phyloP scores from a whole-genome alignment of 2,888 invertebrate species.

The Netelia melanura region DNA sequence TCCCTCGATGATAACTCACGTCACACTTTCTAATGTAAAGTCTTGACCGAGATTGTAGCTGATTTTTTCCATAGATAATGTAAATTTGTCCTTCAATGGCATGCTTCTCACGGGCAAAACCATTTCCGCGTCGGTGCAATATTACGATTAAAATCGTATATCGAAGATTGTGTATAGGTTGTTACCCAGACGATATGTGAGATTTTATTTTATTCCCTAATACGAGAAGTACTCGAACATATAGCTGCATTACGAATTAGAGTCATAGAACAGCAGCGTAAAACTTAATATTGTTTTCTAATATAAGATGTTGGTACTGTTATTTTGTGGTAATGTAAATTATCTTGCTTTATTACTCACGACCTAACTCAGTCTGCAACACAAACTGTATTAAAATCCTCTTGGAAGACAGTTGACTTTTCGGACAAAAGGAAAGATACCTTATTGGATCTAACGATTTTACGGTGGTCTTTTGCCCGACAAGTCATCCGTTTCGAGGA shows the following conservation, averaged over 20 bases:
- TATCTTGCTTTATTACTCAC: no score
- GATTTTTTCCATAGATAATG: not conserved
- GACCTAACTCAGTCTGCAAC: no score
- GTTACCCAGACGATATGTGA: constrained; percentile 37
- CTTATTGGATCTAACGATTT: no score
- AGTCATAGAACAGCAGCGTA: not conserved
- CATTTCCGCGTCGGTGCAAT: constrained; percentile 46
- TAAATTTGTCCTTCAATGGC: constrained; percentile 54
- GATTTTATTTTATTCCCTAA: constrained; percentile 22
- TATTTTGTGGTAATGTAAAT: no score
- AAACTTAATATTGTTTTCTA: not conserved
- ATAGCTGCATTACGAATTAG: constrained; percentile 20
- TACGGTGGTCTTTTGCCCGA: no score
- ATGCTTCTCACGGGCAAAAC: constrained; percentile 15
- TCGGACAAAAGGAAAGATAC: no score
- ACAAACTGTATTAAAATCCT: no score
- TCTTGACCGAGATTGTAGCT: constrained; percentile 14
- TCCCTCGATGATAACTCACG: not conserved
- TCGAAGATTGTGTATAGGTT: constrained; percentile 42
- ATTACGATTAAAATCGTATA: constrained; percentile 23
- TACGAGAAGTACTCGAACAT: not conserved
- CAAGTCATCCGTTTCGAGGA: no score
- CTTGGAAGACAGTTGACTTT: no score
- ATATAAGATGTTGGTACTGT: no score
- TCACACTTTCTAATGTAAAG: not conserved